Base-by-base conservation (phyloP, 2,888 invertebrate species). In the Notocelia uddmanniana region DNA sequence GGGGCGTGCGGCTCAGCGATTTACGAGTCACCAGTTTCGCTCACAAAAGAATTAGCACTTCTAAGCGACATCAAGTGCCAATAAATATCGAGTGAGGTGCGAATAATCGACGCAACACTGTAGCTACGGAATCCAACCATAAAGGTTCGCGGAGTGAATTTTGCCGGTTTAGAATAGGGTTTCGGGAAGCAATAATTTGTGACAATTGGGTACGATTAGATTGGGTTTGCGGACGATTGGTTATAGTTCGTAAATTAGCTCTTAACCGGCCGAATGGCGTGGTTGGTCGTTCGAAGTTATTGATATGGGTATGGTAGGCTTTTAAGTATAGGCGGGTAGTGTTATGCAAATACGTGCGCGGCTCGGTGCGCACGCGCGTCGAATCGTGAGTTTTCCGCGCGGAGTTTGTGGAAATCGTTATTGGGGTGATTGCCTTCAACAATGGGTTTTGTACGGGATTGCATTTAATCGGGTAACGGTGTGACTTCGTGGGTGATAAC, bases 341-440 rank as follows among this genome's bases (percentile, higher is more conserved):
- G 64, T 86, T 85, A 85, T 89, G 88, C 87, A 88, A 91, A 89
- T 88, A 88, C 86, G 87, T 79, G 85, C 81, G 83, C 84, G 82
- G 84, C 81, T 81, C 82, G 85, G 19, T 54, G 85, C 92, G 91
- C 92, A 92, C 89, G 93, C 93, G 92, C 91, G 87, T 85, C 93
- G 89, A 93, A 93, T 93, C 89, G 89, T 85, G 88, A 89, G 89
- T 90, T 92, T 92, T 91, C 92, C 90, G 91, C 84, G 83, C 83
- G 86, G 88, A 87, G 82, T 92, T 91, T 91, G 93, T 92, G 91
- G 92, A 93, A 92, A 92, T 90, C 87, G 88, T 92, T 93, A 93
- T 93, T 92, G 89, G 92, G 90, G 92, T 93, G 92, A 93, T 92
- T 93, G 93, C 91, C 89, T 92, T 89, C 91, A 92, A 93, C 92